Evolutionary conservation across 1,140 invertebrate species (phyloP), one percentile per base, ranked within the genome.

Genomic region (Diplogasteroides magnus): DNA sequence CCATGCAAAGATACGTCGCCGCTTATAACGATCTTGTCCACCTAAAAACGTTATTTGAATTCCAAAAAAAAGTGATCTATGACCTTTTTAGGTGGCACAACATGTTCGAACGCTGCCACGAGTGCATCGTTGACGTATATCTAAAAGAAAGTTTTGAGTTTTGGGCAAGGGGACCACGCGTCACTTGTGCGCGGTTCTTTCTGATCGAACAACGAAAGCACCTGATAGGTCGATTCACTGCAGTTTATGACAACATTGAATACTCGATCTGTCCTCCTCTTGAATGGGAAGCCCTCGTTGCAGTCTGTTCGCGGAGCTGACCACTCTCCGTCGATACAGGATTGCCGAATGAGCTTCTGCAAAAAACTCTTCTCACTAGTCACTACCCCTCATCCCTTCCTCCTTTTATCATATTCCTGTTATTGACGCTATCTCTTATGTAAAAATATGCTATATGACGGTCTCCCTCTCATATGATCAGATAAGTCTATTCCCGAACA

Each of bases 1-100:
- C 80, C 80, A 62, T 82, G 80, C n/a, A 82, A 61, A 2, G 78
- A 73, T 25, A 82, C 60, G 67, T 83, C 81, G 19, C 80, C 80
- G 29, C 74, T 70, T 29, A 82, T 78, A n/a, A 61, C 59, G 26
- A 82, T 68, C 59, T 72, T 70, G 61, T 83, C 79, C n/a, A n/a
- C n/a, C n/a, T n/a, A n/a, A n/a, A n/a, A n/a, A n/a, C n/a, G n/a
- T n/a, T n/a, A n/a, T n/a, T n/a, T n/a, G n/a, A n/a, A n/a, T n/a
- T n/a, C n/a, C n/a, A n/a, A n/a, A n/a, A n/a, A n/a, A n/a, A n/a
- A n/a, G n/a, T n/a, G n/a, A n/a, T n/a, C n/a, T n/a, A n/a, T n/a
- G 60, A 82, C 78, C 14, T 37, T 72, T 55, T 64, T 29, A 56
- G 80, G 75, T 28, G 73, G 72, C 28, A 77, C 59, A 31, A 74